Percentiles rank a stretch among this genome's conserved stretches.
Conservation (phyloP, 2,888 invertebrate genomes). For the Tanytarsus gracilentus region DNA sequence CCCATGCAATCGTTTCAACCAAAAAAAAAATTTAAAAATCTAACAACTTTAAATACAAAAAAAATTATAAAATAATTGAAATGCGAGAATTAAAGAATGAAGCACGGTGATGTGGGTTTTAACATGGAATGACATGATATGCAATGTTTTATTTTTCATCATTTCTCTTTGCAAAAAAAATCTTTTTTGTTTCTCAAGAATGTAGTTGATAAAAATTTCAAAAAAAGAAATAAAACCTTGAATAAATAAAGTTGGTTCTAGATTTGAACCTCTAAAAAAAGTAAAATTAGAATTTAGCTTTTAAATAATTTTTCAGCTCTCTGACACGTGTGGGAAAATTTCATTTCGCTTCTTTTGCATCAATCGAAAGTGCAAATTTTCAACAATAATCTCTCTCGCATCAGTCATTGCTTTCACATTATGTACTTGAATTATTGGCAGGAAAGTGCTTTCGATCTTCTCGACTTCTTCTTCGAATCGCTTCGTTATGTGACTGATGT, state of each 20-base stretch:
- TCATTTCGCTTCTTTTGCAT: background rate
- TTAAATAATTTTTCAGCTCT: too few relatives aligned
- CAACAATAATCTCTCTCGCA: conserved; percentile 9
- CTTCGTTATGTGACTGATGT: background rate
- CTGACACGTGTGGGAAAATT: background rate
- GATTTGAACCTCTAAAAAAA: background rate
- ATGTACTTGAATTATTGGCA: conserved; percentile 9
- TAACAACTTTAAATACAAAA: background rate
- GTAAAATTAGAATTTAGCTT: background rate
- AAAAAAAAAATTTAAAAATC: background rate
- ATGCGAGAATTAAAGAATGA: background rate
- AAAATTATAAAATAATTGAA: background rate
- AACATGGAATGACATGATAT: too few relatives aligned
- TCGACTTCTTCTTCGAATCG: conserved; percentile 10
- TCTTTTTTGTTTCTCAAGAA: too few relatives aligned
- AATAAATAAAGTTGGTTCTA: background rate
- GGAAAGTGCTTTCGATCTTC: background rate
- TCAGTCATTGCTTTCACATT: background rate
- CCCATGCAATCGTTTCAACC: background rate
- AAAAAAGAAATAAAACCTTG: too few relatives aligned
- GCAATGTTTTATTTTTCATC: too few relatives aligned
- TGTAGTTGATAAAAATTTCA: too few relatives aligned
- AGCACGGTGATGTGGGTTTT: too few relatives aligned
- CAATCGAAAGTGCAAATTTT: background rate
- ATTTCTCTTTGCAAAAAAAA: too few relatives aligned